Conservation (phyloP, 2,888 invertebrate species). For the Epirrhoe alternata region DNA sequence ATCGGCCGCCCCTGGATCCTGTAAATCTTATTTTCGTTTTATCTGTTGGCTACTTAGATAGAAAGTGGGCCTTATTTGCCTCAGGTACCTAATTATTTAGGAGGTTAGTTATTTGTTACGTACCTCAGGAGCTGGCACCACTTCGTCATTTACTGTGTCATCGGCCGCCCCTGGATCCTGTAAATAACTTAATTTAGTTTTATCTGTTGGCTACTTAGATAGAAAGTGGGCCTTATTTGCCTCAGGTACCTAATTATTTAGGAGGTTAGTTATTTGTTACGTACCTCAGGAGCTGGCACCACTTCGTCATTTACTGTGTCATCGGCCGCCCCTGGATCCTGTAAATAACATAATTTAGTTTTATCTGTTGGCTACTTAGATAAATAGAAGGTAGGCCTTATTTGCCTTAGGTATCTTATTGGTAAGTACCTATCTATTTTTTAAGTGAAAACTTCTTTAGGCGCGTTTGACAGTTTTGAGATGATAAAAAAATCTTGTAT, state of each 20-base stretch:
- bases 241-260: background rate
- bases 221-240: background rate
- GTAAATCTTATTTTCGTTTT: background rate
- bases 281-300: background rate
- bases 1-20: background rate
- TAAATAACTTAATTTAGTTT: background rate
- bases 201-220: background rate
- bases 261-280: background rate
- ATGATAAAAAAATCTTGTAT: no score
- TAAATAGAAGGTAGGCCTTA: background rate
- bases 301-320: background rate
- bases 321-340: background rate
- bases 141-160: background rate
- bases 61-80: no score
- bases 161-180: background rate
- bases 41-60: background rate
- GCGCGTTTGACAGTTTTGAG: no score
- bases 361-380: background rate
- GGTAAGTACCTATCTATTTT: no score
- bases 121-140: background rate
- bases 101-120: background rate
- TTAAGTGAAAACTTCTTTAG: no score
- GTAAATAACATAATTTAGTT: background rate
- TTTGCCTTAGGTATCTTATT: background rate
- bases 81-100: background rate